Evolutionary conservation across 92 coral and sea anemone genomes (phyloP).

Genomic region (Chrysogorgia sp.): DNA sequence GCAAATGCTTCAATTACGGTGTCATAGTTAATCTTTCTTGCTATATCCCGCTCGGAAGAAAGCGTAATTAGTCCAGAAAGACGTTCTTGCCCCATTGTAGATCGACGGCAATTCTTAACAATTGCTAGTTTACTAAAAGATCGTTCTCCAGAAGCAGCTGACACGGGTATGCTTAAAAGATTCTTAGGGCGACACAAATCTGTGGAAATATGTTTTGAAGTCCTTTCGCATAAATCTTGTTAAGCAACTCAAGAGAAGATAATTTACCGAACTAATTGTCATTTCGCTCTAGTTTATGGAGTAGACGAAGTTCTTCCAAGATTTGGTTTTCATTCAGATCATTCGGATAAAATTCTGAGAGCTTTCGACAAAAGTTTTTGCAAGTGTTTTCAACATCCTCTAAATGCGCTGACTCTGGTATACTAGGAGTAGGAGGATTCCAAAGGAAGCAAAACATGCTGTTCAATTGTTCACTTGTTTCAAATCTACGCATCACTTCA

Average conservation of each 20-base stretch:
- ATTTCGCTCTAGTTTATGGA: not conserved
- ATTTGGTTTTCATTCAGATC: not conserved
- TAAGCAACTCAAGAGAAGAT: too few species aligned
- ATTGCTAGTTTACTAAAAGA: too few species aligned
- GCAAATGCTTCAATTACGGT: too few species aligned
- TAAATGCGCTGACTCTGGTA: too few species aligned
- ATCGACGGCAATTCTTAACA: too few species aligned
- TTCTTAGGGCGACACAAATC: too few species aligned
- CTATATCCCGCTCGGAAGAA: too few species aligned
- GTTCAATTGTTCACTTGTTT: not conserved
- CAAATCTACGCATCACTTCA: not conserved
- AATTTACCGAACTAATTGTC: not conserved
- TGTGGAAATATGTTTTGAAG: slow-evolving; percentile 4
- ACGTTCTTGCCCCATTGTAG: too few species aligned
- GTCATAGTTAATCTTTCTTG: too few species aligned
- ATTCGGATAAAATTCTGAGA: not conserved
- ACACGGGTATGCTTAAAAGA: too few species aligned
- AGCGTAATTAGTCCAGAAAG: too few species aligned
- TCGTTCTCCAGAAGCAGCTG: too few species aligned
- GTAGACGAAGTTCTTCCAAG: not conserved
- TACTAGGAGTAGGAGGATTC: slow-evolving; percentile 1
- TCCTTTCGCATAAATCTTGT: not conserved
- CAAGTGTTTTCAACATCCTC: not conserved
- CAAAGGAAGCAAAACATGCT: slow-evolving; percentile 22
- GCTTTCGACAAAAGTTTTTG: not conserved